Percentiles rank a stretch among this genome's conserved stretches.
These are phyloP conservation scores for Epizoanthus ramosus DNA, from an alignment of 92 coral and sea anemone species.

Conservation along the genomic window DNA sequence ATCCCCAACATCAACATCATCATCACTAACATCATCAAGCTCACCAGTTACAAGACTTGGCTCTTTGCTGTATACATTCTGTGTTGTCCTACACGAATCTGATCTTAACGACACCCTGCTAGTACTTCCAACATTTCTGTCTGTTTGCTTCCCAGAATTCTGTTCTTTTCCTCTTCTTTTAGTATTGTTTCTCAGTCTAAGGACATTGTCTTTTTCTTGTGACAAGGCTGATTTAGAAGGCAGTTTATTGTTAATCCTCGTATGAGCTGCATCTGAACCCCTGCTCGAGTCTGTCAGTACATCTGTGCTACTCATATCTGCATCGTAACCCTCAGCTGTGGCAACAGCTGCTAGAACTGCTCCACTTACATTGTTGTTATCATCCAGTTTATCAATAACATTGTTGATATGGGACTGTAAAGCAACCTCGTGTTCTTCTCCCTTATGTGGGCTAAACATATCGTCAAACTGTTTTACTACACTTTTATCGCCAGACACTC, in stretches of 20 bases:
- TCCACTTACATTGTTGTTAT: background rate
- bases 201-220: background rate
- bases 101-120: background rate
- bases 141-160: background rate
- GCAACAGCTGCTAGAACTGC: background rate
- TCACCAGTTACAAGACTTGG: background rate
- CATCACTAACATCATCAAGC: background rate
- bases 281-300: no score
- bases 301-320: background rate
- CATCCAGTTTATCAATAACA: background rate
- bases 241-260: background rate
- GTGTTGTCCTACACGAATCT: background rate
- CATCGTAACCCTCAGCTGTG: background rate
- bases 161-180: background rate
- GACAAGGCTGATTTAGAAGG: background rate
- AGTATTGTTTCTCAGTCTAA: no score
- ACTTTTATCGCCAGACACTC: background rate
- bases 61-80: background rate
- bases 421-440: background rate
- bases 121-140: background rate
- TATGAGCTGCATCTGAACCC: background rate
- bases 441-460: conserved; percentile 1
- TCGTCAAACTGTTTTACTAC: conserved; percentile 2
- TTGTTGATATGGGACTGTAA: conserved; percentile 3
- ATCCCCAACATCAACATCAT: background rate